A percentile compares a stretch with the other conserved stretches of the same genome.
phyloP scores from a whole-genome alignment of 2,888 invertebrate species.

The Epistrophe grossulariae region DNA sequence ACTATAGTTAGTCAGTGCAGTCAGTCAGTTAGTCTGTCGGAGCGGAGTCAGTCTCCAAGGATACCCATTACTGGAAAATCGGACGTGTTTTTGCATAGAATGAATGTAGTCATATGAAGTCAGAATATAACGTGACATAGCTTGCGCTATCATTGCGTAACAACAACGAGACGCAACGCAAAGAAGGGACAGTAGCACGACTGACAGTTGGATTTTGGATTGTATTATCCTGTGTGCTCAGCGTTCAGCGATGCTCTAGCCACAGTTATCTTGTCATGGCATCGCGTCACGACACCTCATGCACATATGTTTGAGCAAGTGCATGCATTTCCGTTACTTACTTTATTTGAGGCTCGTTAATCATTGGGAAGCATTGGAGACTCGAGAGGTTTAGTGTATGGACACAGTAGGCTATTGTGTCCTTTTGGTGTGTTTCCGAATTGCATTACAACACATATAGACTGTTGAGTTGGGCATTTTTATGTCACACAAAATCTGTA shows the following conservation, averaged over 20 bases:
- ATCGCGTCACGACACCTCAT: slow-evolving; percentile 28
- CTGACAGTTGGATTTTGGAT: slow-evolving; percentile 46
- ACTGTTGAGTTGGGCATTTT: not conserved
- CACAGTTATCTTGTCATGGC: slow-evolving; percentile 38
- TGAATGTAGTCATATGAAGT: slow-evolving; percentile 28
- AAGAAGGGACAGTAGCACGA: slow-evolving; percentile 31
- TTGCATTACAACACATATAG: slow-evolving; percentile 28
- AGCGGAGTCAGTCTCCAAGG: slow-evolving; percentile 51
- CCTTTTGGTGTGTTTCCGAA: slow-evolving; percentile 44
- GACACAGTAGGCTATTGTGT: slow-evolving; percentile 24
- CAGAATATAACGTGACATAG: slow-evolving; percentile 6
- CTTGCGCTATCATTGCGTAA: slow-evolving; percentile 55
- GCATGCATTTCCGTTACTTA: slow-evolving; percentile 55
- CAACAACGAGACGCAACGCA: slow-evolving; percentile 49
- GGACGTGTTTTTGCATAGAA: slow-evolving; percentile 74
- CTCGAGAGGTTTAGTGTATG: not conserved
- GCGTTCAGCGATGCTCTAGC: slow-evolving; percentile 12
- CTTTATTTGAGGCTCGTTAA: slow-evolving; percentile 67
- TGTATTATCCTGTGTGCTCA: slow-evolving; percentile 50
- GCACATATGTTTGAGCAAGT: slow-evolving; percentile 18
- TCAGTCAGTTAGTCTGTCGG: slow-evolving; percentile 44
- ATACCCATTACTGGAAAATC: slow-evolving; percentile 64
- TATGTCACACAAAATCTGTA: slow-evolving; percentile 47
- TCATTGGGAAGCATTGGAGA: slow-evolving; percentile 35
- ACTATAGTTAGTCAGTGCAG: not conserved